Evolutionary conservation across 1,140 invertebrate genomes (phyloP).

Genomic region (Thrips palmi): DNA sequence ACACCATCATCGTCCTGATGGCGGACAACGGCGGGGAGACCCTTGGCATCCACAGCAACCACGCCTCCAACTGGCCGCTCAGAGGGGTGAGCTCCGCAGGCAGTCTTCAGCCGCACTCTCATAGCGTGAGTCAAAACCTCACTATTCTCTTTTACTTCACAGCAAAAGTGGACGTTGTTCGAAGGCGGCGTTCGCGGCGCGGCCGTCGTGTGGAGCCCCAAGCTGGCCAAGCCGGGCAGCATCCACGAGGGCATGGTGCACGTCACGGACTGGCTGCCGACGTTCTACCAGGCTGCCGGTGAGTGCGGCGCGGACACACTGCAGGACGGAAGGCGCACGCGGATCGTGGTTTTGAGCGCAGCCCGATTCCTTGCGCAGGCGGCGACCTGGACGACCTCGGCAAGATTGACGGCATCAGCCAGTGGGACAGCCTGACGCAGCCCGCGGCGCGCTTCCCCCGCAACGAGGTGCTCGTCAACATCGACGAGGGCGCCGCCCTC

Average conservation of each 20-base stretch:
- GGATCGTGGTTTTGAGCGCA: background rate
- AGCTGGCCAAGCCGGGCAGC: slow-evolving; percentile 20
- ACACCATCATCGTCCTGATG: slow-evolving; percentile 39
- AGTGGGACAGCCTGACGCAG: slow-evolving; percentile 36
- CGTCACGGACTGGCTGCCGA: slow-evolving; percentile 38
- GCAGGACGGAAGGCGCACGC: background rate
- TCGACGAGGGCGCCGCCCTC: slow-evolving; percentile 34
- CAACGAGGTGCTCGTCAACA: slow-evolving; percentile 46
- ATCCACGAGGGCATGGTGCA: slow-evolving; percentile 30
- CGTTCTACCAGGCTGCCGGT: slow-evolving; percentile 42
- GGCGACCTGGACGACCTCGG: slow-evolving; percentile 26
- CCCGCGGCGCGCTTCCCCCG: slow-evolving; percentile 27
- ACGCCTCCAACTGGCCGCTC: slow-evolving; percentile 46
- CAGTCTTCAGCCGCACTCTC: too few relatives aligned
- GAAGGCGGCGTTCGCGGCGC: slow-evolving; percentile 40
- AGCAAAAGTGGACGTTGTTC: slow-evolving; percentile 39
- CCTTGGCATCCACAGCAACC: slow-evolving; percentile 25
- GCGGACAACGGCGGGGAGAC: slow-evolving; percentile 40
- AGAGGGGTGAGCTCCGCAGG: slow-evolving; percentile 38
- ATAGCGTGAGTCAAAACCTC: background rate
- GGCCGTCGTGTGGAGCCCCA: slow-evolving; percentile 30
- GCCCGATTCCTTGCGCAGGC: slow-evolving; percentile 17
- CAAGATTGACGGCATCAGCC: slow-evolving; percentile 36
- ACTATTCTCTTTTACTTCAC: slow-evolving; percentile 1
- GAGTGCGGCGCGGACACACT: slow-evolving; percentile 10